These are phyloP conservation scores for Ooceraea biroi DNA, from an alignment of 1,140 invertebrate species.

Conservation along the genomic window DNA sequence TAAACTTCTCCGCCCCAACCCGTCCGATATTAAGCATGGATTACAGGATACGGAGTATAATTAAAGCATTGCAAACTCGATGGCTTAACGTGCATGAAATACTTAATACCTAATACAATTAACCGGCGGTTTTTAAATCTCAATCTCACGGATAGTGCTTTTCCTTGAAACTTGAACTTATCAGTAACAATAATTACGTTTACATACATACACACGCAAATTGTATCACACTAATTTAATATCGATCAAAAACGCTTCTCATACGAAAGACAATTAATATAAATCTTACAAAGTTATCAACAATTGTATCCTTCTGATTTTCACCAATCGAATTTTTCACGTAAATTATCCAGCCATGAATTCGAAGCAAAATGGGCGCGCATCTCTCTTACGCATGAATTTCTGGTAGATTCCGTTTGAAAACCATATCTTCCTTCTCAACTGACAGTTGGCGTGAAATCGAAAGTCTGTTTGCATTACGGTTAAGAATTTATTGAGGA, in stretches of 20 bases:
- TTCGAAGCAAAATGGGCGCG: not conserved
- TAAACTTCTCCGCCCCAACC: constrained; percentile 55
- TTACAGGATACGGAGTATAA: constrained; percentile 59
- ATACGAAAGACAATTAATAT: not conserved
- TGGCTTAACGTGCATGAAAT: constrained; percentile 50
- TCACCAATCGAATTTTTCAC: not conserved
- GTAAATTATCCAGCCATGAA: constrained; percentile 2
- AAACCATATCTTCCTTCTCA: constrained; percentile 34
- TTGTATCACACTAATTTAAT: not conserved
- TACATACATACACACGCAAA: not conserved
- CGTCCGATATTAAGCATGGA: constrained; percentile 62
- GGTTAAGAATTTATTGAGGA: constrained; percentile 71
- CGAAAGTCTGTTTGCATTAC: constrained; percentile 63
- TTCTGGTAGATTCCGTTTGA: constrained; percentile 42
- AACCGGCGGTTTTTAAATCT: constrained; percentile 8
- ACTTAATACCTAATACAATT: constrained; percentile 53
- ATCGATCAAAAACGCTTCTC: not conserved
- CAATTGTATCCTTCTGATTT: not conserved
- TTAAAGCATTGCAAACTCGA: constrained; percentile 59
- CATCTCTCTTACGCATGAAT: constrained; percentile 1
- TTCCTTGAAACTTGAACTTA: not conserved
- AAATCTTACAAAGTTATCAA: not conserved
- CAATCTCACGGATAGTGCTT: not conserved
- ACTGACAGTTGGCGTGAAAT: constrained; percentile 59
- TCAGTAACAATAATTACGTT: constrained; percentile 2